Conservation (phyloP, 1,140 invertebrate species). For the Pygmarrhopalites habei region DNA sequence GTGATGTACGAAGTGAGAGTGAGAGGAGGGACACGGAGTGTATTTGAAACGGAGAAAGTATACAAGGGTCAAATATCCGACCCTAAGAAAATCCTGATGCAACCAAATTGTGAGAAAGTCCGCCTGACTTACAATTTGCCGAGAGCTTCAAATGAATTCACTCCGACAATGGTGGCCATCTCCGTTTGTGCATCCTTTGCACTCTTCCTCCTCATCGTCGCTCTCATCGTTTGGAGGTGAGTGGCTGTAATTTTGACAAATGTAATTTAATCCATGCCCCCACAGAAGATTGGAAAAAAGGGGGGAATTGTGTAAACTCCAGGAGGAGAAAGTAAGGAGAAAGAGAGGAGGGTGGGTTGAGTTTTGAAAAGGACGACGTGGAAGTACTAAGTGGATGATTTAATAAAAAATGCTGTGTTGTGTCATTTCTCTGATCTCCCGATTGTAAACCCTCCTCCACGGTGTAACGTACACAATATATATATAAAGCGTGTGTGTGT, state of each 20-base stretch:
- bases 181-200: conserved; percentile 65
- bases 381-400: no score
- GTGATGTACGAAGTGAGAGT: conserved; percentile 67
- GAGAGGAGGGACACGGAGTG: conserved; percentile 60
- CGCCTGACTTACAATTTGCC: conserved; percentile 46
- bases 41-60: conserved; percentile 54
- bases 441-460: no score
- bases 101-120: conserved; percentile 60
- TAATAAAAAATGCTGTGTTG: no score
- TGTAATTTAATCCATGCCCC: no score
- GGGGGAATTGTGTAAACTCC: no score
- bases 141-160: conserved; percentile 56
- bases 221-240: conserved; percentile 68
- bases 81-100: conserved; percentile 56
- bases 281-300: no score
- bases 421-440: no score
- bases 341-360: no score
- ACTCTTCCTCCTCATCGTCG: conserved; percentile 60
- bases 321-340: no score
- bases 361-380: no score
- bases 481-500: neutral
- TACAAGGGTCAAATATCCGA: conserved; percentile 60
- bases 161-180: conserved; percentile 62
- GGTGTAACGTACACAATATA: neutral
- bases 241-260: no score